Percentiles rank a stretch among this genome's conserved stretches.
Conservation (phyloP, 2,888 invertebrate genomes). For the Epinotia bilunana region DNA sequence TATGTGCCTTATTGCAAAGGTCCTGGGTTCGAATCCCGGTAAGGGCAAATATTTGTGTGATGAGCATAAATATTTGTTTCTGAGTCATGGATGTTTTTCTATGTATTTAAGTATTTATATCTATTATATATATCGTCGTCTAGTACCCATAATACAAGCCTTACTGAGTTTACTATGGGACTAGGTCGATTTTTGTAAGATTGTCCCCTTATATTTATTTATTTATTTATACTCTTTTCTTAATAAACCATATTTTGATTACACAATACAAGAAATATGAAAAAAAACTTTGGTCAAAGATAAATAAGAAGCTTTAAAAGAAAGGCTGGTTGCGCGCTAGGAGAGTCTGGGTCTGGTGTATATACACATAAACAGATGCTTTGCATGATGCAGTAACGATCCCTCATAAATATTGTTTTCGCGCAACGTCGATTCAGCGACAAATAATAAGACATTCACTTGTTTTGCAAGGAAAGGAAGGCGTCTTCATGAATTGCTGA, state of each 20-base stretch:
- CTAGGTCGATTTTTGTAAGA: no score
- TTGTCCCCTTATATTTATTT: no score
- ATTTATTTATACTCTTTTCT: no score
- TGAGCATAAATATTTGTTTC: no score
- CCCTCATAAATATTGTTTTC: conserved; percentile 52
- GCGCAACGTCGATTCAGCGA: conserved; percentile 51
- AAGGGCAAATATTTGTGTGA: no score
- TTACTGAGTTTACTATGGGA: no score
- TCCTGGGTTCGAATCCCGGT: no score
- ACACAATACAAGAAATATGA: background rate
- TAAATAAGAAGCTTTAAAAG: background rate
- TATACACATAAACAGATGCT: conserved; percentile 41
- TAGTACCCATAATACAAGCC: no score
- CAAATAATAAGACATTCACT: conserved; percentile 63
- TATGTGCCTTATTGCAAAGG: background rate
- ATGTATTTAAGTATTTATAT: no score
- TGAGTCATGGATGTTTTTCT: no score
- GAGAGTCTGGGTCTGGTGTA: conserved; percentile 1
- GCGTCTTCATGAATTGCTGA: conserved; percentile 74
- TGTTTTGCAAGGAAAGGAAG: conserved; percentile 57
- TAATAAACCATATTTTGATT: background rate
- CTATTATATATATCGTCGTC: no score
- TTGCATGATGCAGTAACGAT: conserved; percentile 43
- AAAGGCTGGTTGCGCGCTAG: background rate
- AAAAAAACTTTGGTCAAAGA: no score